Evolutionary conservation across 2,797 vertebrate species (phyloP).

Genomic region (Ctenochaetus hawaiiensis): DNA sequence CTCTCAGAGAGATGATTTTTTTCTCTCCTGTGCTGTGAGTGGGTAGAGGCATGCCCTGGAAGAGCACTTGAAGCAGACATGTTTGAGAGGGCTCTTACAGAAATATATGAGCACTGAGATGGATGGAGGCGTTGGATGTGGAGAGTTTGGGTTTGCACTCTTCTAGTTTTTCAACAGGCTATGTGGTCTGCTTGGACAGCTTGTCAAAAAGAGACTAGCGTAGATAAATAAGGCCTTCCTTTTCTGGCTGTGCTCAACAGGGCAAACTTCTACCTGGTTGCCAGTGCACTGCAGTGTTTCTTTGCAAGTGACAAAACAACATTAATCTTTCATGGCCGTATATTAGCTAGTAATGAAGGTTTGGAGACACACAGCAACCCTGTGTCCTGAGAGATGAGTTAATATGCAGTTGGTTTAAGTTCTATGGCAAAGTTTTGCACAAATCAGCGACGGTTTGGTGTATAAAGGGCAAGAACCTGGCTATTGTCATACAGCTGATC

Average conservation of each 20-base stretch:
- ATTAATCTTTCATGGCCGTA: constrained; percentile 4
- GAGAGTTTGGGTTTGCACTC: constrained; percentile 25
- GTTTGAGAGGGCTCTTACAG: constrained; percentile 56
- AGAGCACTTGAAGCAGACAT: constrained; percentile 56
- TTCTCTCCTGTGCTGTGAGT: constrained; percentile 15
- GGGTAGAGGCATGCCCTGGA: constrained; percentile 31
- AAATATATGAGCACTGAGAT: constrained; percentile 46
- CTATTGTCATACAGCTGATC: too few species aligned
- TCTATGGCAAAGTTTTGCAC: too few species aligned
- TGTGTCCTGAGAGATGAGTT: not conserved
- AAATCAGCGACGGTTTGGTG: too few species aligned
- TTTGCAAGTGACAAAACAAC: constrained; percentile 29
- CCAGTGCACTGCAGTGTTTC: constrained; percentile 3
- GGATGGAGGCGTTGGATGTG: constrained; percentile 31
- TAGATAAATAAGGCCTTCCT: constrained; percentile 32
- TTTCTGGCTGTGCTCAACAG: constrained; percentile 15
- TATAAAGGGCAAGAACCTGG: too few species aligned
- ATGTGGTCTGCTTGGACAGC: constrained; percentile 41
- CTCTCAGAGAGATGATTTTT: constrained; percentile 2
- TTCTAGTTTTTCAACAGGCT: constrained; percentile 29
- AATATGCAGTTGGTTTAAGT: not conserved
- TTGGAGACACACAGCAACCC: not conserved
- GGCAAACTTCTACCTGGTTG: constrained; percentile 21
- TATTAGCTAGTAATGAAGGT: not conserved
- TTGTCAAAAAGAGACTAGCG: constrained; percentile 29